Evolutionary conservation across 1,140 invertebrate species (phyloP), one percentile per base, ranked within the genome.

Genomic region (Habropoda laboriosa): DNA sequence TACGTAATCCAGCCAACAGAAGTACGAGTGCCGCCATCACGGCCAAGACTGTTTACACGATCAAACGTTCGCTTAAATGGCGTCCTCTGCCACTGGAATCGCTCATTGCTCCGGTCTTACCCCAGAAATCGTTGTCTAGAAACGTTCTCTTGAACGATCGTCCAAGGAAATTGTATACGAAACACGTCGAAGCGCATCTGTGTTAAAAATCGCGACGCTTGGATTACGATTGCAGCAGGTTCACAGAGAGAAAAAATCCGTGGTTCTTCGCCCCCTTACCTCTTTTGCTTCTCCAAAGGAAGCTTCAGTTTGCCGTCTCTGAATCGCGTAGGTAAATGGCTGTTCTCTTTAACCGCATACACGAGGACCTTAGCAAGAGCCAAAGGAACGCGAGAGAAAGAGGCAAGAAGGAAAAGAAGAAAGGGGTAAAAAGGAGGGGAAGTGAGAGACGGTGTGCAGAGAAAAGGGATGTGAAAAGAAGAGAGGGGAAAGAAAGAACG

Each of bases 251-350:
- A 55, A 64, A 68, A 76, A 76, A 58, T 53, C 45, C 61, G 30
- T 18, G 42, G 45, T 40, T 40, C 47, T 63, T 53, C n/a, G n/a
- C n/a, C n/a, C n/a, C n/a, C n/a, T n/a, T n/a, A n/a, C n/a, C n/a
- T n/a, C n/a, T n/a, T n/a, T n/a, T n/a, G n/a, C n/a, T 66, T 58
- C 38, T 8, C 7, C 21, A 35, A 27, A 63, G 51, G 73, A 77
- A 68, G 64, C 70, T 63, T 57, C 70, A 45, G 79, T 85, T 85
- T 85, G 74, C 57, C 63, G 58, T 81, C 38, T 79, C 53, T 66
- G 70, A 70, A 78, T 63, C 79, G 79, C 83, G 80, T 85, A 81
- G 53, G 64, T 81, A 85, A 85, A 85, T 86, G 74, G 64, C 86
- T 83, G 72, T 87, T 81, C 57, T 74, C 72, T 72, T 55, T 79